These are phyloP conservation scores for Caenorhabditis elegans DNA, from an alignment of 1,140 invertebrate genomes.

Conservation along the genomic window WBcel235 BX284602.5:7666001-7666500, in stretches of 20 bases:
- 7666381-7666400: slow-evolving; percentile 3
- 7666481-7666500: slow-evolving; percentile 61
- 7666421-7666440: slow-evolving; percentile 7
- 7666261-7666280: slow-evolving; percentile 48
- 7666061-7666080: slow-evolving; percentile 86
- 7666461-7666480: background rate
- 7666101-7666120: slow-evolving; percentile 71
- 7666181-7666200: slow-evolving; percentile 58
- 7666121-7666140: slow-evolving; percentile 65
- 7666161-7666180: slow-evolving; percentile 60
- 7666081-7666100: slow-evolving; percentile 77
- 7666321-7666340: slow-evolving; percentile 2
- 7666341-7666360: background rate
- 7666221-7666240: background rate
- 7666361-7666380: slow-evolving; percentile 11
- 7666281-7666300: slow-evolving; percentile 50
- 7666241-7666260: slow-evolving; percentile 36
- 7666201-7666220: slow-evolving; percentile 20
- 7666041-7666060: slow-evolving; percentile 80
- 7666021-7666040: slow-evolving; percentile 63
- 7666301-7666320: slow-evolving; percentile 48
- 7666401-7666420: background rate
- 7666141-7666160: slow-evolving; percentile 39
- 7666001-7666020: slow-evolving; percentile 76
- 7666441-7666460: background rate